Evolutionary conservation across 2,797 vertebrate genomes (phyloP), one percentile per base, ranked within the genome.

Genomic region (Anolis apletophallus): DNA sequence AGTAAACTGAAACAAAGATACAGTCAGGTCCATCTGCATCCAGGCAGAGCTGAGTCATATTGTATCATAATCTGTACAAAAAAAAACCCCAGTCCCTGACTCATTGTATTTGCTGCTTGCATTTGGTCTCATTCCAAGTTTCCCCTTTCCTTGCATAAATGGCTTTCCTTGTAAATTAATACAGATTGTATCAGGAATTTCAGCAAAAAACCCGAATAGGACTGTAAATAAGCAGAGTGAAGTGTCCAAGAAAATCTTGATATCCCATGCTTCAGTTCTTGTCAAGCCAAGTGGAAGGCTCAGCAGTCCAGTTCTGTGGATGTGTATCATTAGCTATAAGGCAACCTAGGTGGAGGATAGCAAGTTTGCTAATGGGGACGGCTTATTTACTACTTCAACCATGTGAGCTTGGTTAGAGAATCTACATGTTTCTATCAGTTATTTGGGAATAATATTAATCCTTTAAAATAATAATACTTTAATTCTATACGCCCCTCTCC

Each of bases 1-100:
- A 90, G 91, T 93, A 93, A 93, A 64, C 16, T 29, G 34, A 90
- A 93, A 91, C 86, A 46, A 92, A 93, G 90, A 17, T 88, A 52
- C n/a, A 75, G n/a, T 59, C 55, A 73, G 82, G 77, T n/a, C 11
- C 82, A 21, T 0, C 67, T 83, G 79, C 0, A 0, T 71, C 75
- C 34, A 77, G 82, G 21, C 0, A 0, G 7, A 8, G 93, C 91
- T 93, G 92, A 94, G 78, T 95, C 93, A 94, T 40, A 40, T 40
- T 40, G 40, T 0, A 16, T 14, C 36, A n/a, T 77, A 76, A 36
- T n/a, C 68, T 80, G 90, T 89, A 23, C 85, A 80, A 1, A 0
- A 8, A 54, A 1, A n/a, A n/a, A n/a, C n/a, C n/a, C n/a, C 75
- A 12, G 5, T 77, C 91, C 88, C 91, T 92, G 94, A 93, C 69